Evolutionary conservation across 2,888 invertebrate genomes (phyloP).

Genomic region (Limenitis arthemis): DNA sequence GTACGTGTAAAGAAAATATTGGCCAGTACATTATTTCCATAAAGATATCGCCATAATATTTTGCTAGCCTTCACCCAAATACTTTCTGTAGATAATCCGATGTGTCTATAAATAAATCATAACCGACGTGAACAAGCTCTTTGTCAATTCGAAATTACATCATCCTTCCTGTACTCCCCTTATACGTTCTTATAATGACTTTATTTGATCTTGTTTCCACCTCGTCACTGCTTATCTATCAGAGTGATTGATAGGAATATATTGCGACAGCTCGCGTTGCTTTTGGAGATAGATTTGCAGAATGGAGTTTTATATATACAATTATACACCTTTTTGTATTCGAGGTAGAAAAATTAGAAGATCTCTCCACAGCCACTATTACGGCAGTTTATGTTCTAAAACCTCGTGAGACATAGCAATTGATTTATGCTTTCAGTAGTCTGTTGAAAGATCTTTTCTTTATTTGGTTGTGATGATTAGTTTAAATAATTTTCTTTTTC

Average conservation of each 20-base stretch:
- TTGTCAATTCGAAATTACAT: constrained; percentile 6
- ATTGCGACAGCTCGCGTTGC: neutral
- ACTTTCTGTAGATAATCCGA: neutral
- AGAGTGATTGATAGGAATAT: constrained; percentile 5
- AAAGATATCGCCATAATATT: neutral
- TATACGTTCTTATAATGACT: constrained; percentile 4
- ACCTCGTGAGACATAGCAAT: too few relatives aligned
- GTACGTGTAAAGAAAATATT: too few relatives aligned
- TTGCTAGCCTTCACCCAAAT: neutral
- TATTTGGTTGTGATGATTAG: too few relatives aligned
- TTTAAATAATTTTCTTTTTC: too few relatives aligned
- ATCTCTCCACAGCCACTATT: too few relatives aligned
- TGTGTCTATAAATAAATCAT: constrained; percentile 7
- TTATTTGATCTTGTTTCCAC: constrained; percentile 6
- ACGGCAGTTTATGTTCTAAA: too few relatives aligned
- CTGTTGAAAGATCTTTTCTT: too few relatives aligned
- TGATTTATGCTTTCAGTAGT: too few relatives aligned
- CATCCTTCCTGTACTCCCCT: constrained; percentile 3
- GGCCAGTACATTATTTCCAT: too few relatives aligned
- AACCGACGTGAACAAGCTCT: neutral
- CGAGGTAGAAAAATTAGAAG: too few relatives aligned
- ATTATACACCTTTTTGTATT: too few relatives aligned
- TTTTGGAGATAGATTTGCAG: neutral
- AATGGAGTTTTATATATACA: too few relatives aligned
- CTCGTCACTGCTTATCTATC: constrained; percentile 5